A percentile compares a stretch with the other conserved stretches of the same genome.
phyloP scores from a whole-genome alignment of 2,113 vertebrate species.

The Cranoglanis bouderius region DNA sequence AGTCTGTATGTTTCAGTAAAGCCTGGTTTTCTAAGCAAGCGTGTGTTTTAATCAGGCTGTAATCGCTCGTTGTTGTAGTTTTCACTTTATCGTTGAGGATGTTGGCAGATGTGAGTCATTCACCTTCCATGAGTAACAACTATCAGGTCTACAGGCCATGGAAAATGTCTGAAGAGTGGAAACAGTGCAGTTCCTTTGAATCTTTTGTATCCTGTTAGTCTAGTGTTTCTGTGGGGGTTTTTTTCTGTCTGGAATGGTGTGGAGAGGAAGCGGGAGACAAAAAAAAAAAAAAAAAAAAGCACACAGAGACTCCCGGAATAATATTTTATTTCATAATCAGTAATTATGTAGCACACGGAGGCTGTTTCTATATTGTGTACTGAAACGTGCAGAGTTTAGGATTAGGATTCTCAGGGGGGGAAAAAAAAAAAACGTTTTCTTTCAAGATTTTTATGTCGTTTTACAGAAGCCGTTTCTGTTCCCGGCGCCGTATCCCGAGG shows the following conservation, averaged over 20 bases:
- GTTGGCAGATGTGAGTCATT: neutral
- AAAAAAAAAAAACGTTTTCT: too few relatives aligned
- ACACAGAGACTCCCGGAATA: neutral
- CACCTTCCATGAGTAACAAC: neutral
- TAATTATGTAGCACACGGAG: neutral
- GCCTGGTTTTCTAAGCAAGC: neutral
- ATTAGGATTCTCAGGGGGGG: neutral
- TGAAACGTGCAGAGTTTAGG: neutral
- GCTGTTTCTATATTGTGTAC: neutral
- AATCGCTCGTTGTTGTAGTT: neutral
- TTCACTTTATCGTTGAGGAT: neutral
- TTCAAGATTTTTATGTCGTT: neutral
- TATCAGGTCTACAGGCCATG: neutral
- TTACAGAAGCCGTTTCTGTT: neutral
- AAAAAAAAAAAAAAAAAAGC: conserved; percentile 36
- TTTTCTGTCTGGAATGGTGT: conserved; percentile 7
- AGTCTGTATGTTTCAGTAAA: neutral
- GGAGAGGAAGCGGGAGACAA: conserved; percentile 49
- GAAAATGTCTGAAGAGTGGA: neutral
- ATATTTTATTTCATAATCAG: neutral
- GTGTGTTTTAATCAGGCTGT: neutral
- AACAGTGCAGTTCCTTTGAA: neutral
- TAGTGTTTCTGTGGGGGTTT: neutral
- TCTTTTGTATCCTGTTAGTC: neutral
- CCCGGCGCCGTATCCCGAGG: neutral